phyloP scores from a whole-genome alignment of 2,888 invertebrate species.

The Eilema caniola region DNA sequence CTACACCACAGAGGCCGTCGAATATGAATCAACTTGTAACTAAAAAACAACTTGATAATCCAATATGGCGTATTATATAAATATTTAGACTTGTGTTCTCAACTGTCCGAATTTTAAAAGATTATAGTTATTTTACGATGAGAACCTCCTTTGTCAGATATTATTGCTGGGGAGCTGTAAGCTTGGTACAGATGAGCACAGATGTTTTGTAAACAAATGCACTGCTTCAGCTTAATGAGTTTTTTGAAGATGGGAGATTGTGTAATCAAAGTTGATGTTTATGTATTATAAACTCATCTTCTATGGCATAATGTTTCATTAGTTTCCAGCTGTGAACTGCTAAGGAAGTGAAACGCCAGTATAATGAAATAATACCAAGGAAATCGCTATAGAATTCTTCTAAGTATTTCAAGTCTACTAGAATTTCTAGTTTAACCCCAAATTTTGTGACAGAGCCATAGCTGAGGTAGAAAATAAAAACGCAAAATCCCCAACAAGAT shows the following conservation, averaged over 20 bases:
- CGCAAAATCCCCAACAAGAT: too few species aligned
- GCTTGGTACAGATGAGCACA: constrained; percentile 44
- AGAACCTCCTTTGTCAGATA: constrained; percentile 65
- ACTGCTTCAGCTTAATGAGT: constrained; percentile 38
- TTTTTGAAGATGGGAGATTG: constrained; percentile 30
- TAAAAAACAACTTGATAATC: not conserved
- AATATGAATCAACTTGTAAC: too few species aligned
- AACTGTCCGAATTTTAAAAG: constrained; percentile 51
- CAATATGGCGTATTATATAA: constrained; percentile 69
- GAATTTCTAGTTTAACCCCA: too few species aligned
- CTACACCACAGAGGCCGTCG: too few species aligned
- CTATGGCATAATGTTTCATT: not conserved
- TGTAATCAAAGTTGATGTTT: constrained; percentile 9
- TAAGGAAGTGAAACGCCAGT: too few species aligned
- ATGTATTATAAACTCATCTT: not conserved
- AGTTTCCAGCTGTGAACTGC: not conserved
- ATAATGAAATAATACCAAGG: too few species aligned
- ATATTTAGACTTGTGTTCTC: constrained; percentile 75
- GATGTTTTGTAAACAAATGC: constrained; percentile 48
- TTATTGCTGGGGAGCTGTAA: constrained; percentile 31
- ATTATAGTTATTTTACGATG: constrained; percentile 79
- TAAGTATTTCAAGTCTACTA: too few species aligned
- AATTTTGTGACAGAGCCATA: too few species aligned
- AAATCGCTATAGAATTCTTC: too few species aligned
- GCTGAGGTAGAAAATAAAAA: too few species aligned